Percentiles rank a stretch among this genome's conserved stretches.
phyloP scores from a whole-genome alignment of 2,113 vertebrate genomes.

The Paradisaea rubra region DNA sequence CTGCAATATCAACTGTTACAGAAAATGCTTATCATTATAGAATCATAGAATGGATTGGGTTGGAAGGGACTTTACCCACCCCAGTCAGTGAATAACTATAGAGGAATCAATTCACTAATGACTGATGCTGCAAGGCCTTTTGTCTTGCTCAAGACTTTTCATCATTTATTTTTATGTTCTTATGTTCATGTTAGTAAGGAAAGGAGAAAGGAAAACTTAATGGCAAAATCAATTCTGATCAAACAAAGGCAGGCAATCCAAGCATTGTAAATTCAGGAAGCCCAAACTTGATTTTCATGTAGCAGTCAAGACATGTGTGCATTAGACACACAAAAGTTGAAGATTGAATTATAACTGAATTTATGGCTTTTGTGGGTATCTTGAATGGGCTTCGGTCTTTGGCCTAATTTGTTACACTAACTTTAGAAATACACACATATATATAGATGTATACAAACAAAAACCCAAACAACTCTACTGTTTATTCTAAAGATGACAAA shows the following conservation, averaged over 20 bases:
- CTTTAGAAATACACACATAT: background rate
- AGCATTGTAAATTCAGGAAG: background rate
- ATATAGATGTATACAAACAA: background rate
- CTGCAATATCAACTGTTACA: background rate
- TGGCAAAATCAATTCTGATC: background rate
- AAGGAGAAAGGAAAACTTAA: background rate
- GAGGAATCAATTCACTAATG: background rate
- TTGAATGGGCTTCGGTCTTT: background rate
- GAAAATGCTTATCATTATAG: background rate
- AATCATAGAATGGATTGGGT: background rate
- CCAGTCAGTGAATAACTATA: background rate
- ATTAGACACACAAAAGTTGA: background rate
- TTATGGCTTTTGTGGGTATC: background rate
- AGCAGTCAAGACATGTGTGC: background rate
- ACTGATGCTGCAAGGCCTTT: background rate
- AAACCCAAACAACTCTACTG: accelerated
- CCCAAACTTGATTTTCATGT: background rate
- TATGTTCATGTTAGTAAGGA: background rate
- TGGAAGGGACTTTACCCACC: background rate
- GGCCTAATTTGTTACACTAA: background rate
- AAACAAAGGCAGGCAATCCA: background rate
- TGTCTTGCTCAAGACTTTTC: background rate
- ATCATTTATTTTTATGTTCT: background rate
- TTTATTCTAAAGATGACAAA: background rate
- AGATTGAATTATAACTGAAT: background rate